Base-by-base conservation (phyloP, 1,140 invertebrate species). In the Laodelphax striatellus region DNA sequence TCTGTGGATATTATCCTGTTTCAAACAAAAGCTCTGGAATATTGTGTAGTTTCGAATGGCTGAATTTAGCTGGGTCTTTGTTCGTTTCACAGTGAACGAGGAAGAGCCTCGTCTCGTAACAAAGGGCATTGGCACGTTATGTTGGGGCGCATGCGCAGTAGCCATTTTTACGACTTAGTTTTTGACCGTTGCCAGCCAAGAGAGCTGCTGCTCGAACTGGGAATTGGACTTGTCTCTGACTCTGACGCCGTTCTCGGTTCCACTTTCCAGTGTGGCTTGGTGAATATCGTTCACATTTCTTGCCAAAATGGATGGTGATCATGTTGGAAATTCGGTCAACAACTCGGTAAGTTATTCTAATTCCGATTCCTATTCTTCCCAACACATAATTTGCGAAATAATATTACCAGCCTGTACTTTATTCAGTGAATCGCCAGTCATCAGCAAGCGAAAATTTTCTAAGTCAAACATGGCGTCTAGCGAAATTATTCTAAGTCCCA, bases 391-490 rank as follows among this genome's bases (percentile, higher is more conserved):
- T 38, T 38, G 1, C 10, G 5, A 38, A 38, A 38, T 38, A 11
- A 38, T 11, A 11, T 38, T 38, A 11, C 1, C 4, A 38, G 3
- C 2, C 5, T 38, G 1, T 11, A 38, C 34, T 11, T 38, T 13
- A 8, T 11, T 38, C 34, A 38, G 10, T 38, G 34, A 38, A 38
- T 38, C 34, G 34, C 34, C 34, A 22, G 46, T 50, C 16, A 50
- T 17, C 28, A 55, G 38, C n/a, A 55, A 54, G 52, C 77, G 74
- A 83, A 85, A 84, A 78, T 86, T 85, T 86, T 85, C 83, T 85
- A 87, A 86, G 84, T 86, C 84, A 80, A 86, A 86, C 84, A 86
- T 86, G 85, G 84, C 85, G 85, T 60, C 46, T 38, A 52, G 46
- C 21, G 22, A 60, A 60, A 60, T 52, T 60, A 52, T 60, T 83